Evolutionary conservation across 2,113 vertebrate species (phyloP), one percentile per base, ranked within the genome.

Genomic region (Myocastor coypus): DNA sequence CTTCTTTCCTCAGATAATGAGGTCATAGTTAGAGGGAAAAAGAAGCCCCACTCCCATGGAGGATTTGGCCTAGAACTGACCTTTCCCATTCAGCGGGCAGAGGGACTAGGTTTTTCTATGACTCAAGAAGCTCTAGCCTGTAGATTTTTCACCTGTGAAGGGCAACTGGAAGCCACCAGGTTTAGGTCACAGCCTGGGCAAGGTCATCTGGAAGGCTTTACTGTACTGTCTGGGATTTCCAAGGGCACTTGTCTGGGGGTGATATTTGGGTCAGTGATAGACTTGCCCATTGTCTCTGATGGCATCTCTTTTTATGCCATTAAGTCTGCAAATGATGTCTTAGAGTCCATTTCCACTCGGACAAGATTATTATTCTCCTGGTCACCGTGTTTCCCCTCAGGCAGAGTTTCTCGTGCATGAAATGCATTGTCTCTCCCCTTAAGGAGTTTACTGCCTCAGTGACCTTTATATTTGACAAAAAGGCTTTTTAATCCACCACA

Each of bases 381-480:
- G 50, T 46, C 97, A 90, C 66, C 24, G 24, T n/a, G 0, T 68
- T 91, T 42, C 59, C 68, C 86, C 89, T 66, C 66, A 95, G 85
- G 37, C 94, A 64, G 1, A 50, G 50, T 87, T 68, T 87, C 93
- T 97, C 89, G n/a, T 93, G 97, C 59, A 0, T 97, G 94, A 98
- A 98, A 97, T 81, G 88, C 91, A 94, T 98, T 91, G 96, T 97
- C 97, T 98, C 97, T 92, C 86, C 93, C 96, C 97, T 98, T 98
- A 97, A 98, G 97, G 95, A 63, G 77, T 98, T 98, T 98, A 93
- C 97, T 97, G 98, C 98, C 97, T 98, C 97, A n/a, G 97, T 98
- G 98, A 98, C 98, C 98, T 98, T 98, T 98, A 83, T 95, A 95
- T 95, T 92, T 97, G 95, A 97, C 97, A 97, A 97, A 98, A 97